These are phyloP conservation scores for Whitmania pigra DNA, from an alignment of 1,140 invertebrate genomes.

Conservation along the genomic window DNA sequence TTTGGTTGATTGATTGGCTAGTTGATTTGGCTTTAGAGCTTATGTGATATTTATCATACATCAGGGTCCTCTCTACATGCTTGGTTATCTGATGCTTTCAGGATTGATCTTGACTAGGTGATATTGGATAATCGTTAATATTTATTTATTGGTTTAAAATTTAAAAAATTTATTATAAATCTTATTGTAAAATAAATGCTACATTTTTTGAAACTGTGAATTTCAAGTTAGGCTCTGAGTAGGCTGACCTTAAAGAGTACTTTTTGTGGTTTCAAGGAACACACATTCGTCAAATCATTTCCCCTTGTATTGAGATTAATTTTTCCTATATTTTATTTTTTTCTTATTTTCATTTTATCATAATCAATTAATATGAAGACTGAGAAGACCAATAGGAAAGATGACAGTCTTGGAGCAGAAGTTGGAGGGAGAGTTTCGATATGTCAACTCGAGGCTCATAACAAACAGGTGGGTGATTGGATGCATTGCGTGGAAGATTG, in stretches of 20 bases:
- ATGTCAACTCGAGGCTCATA: constrained; percentile 86
- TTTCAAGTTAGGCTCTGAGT: no score
- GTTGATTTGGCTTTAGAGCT: constrained; percentile 17
- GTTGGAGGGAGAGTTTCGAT: constrained; percentile 91
- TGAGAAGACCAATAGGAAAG: constrained; percentile 69
- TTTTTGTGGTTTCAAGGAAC: no score
- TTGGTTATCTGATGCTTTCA: constrained; percentile 69
- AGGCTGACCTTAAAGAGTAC: no score
- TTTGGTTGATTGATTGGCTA: constrained; percentile 22
- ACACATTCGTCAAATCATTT: no score
- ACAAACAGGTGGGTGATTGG: constrained; percentile 56
- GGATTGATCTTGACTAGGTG: constrained; percentile 50
- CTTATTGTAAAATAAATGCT: no score
- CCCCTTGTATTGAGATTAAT: not conserved
- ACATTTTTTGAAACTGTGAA: no score
- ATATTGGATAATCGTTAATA: no score
- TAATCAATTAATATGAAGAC: constrained; percentile 29
- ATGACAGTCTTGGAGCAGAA: constrained; percentile 88
- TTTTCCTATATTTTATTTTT: no score
- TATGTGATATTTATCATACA: constrained; percentile 29
- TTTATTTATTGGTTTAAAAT: no score
- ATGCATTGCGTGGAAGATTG: not conserved
- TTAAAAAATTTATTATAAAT: no score
- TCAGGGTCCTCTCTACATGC: constrained; percentile 71
- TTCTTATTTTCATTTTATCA: constrained; percentile 43